These are phyloP conservation scores for Callocephalon fimbriatum DNA, from an alignment of 2,113 vertebrate genomes.

Conservation along the genomic window DNA sequence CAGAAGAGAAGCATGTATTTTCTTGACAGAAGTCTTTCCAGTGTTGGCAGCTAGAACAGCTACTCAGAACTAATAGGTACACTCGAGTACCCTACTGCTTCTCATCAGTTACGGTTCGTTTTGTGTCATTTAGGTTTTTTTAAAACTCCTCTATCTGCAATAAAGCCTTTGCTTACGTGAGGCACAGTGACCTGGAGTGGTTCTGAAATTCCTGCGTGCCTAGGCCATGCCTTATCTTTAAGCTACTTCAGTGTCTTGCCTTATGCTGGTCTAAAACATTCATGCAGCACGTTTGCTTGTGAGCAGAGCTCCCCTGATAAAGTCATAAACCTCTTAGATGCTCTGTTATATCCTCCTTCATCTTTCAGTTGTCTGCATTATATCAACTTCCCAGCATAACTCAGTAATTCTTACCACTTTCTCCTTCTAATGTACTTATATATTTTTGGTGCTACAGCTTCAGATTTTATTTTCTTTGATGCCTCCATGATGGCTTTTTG, in stretches of 20 bases:
- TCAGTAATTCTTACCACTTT: neutral
- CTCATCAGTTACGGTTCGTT: accelerated
- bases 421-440: neutral
- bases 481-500: neutral
- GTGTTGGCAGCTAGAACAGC: neutral
- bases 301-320: neutral
- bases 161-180: neutral
- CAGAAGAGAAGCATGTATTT: neutral
- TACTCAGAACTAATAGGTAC: neutral
- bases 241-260: neutral
- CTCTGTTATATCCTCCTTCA: neutral
- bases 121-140: neutral
- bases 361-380: neutral
- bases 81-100: neutral
- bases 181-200: neutral
- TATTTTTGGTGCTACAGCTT: neutral
- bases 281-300: neutral
- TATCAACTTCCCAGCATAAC: neutral
- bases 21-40: neutral
- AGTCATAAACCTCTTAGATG: neutral
- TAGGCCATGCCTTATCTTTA: neutral
- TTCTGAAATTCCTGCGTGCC: neutral
- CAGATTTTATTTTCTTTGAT: neutral
- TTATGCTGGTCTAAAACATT: neutral
- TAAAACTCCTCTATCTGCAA: neutral